Evolutionary conservation across 2,797 vertebrate species (phyloP), one percentile per base, ranked within the genome.

Genomic region (Alosa sapidissima): DNA sequence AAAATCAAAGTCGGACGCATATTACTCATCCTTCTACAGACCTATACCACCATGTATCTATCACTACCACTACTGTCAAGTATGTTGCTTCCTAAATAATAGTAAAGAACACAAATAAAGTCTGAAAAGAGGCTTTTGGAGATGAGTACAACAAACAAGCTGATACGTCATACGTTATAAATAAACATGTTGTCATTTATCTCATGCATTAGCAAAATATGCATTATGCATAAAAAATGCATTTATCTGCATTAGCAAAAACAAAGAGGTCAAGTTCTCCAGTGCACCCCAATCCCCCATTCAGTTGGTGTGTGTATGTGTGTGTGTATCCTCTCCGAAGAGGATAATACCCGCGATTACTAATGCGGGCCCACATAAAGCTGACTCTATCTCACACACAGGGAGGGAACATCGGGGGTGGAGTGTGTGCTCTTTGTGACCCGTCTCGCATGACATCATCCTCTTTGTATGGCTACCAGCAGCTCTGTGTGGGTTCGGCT

Each of bases 291-390:
- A 21, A 55, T 55, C 54, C 54, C 54, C 21, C n/a, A 3, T 24
- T 7, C 62, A 65, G 68, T 41, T 72, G 2, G 62, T 68, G 9
- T 68, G 62, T 68, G 28, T 60, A 33, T 68, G 11, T 84, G 78
- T 86, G 54, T 85, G 86, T 60, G 85, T 75, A 54, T 84, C 72
- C 45, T 84, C 45, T 21, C 28, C 72, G 81, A 87, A 89, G 60
- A 82, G 82, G 62, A 89, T 87, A 87, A 87, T 84, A 72, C 52
- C 83, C 58, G 82, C 45, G 81, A 85, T 85, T 87, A 89, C 72
- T 78, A 78, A 86, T 84, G 84, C 82, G 86, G 86, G 85, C 65
- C 81, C 83, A 78, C 85, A 87, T 86, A 36, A 85, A 85, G 82
- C 84, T 60, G 81, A 75, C 45, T 81, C 78, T 86, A 54, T 84